Conservation (phyloP, 2,888 invertebrate species). For the Apodemia mormo region DNA sequence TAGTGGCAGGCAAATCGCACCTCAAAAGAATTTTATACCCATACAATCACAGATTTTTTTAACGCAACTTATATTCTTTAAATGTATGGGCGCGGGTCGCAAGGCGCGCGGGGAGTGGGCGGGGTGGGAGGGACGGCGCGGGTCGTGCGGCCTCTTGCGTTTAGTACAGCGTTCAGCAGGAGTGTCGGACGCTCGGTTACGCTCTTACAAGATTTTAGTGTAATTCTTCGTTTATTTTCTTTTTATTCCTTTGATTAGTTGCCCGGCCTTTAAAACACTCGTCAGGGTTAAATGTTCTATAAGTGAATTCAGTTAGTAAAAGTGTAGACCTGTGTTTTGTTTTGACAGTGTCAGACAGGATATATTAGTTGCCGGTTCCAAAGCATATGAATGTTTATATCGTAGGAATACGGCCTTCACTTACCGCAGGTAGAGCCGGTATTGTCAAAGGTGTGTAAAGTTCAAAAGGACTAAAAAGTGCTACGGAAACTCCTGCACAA, state of each 20-base stretch:
- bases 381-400: slow-evolving; percentile 76
- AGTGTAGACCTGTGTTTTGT: slow-evolving; percentile 58
- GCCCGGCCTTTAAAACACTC: slow-evolving; percentile 54
- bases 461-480: slow-evolving; percentile 21
- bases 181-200: slow-evolving; percentile 80
- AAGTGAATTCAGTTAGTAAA: slow-evolving; percentile 57
- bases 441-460: slow-evolving; percentile 59
- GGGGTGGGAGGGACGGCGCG: slow-evolving; percentile 59
- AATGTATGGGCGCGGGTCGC: slow-evolving; percentile 66
- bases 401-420: slow-evolving; percentile 67
- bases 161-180: slow-evolving; percentile 81
- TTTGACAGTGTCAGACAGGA: slow-evolving; percentile 78
- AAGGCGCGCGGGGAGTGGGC: slow-evolving; percentile 60
- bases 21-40: slow-evolving; percentile 1
- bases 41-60: slow-evolving; percentile 52
- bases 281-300: slow-evolving; percentile 56
- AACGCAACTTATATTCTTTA: slow-evolving; percentile 59
- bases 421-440: slow-evolving; percentile 70
- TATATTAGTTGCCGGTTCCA: slow-evolving; percentile 76
- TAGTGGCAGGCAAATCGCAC: background rate
- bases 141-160: slow-evolving; percentile 73
- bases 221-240: slow-evolving; percentile 80
- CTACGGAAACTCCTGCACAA: slow-evolving; percentile 11
- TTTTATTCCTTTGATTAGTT: slow-evolving; percentile 80
- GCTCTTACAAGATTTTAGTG: slow-evolving; percentile 73